Evolutionary conservation across 2,797 vertebrate species (phyloP).

Genomic region (Pseudotriccus pelzelni): DNA sequence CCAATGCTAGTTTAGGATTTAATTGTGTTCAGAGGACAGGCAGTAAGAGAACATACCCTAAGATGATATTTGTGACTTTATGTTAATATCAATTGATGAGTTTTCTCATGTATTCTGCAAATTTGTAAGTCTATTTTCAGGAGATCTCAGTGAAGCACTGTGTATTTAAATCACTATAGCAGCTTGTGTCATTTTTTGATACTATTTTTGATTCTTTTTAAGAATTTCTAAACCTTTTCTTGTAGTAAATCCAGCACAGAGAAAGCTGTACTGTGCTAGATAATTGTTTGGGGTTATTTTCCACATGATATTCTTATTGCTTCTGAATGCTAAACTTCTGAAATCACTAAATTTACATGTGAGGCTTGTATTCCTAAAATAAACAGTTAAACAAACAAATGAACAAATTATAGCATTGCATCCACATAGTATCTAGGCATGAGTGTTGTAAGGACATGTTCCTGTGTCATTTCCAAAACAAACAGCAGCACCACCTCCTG

Average conservation of each 20-base stretch:
- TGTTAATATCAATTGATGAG: neutral
- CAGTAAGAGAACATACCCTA: neutral
- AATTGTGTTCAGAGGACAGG: neutral
- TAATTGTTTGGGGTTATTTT: rapidly evolving
- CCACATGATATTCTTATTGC: neutral
- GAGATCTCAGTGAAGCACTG: neutral
- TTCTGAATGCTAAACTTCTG: neutral
- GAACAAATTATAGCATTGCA: neutral
- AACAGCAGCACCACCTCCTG: neutral
- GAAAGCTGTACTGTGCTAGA: neutral
- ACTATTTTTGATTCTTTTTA: neutral
- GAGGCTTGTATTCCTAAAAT: neutral
- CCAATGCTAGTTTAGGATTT: neutral
- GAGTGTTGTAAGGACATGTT: neutral
- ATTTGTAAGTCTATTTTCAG: neutral
- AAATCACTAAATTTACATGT: neutral
- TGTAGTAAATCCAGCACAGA: neutral
- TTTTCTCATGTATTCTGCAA: neutral
- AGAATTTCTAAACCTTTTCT: neutral
- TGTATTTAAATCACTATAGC: neutral
- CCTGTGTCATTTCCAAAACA: neutral
- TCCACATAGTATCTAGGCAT: neutral
- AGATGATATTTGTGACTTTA: neutral
- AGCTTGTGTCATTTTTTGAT: neutral
- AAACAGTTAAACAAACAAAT: too few relatives aligned